Evolutionary conservation across 2,888 invertebrate genomes (phyloP).

Genomic region (Mesorhabditis sp.): DNA sequence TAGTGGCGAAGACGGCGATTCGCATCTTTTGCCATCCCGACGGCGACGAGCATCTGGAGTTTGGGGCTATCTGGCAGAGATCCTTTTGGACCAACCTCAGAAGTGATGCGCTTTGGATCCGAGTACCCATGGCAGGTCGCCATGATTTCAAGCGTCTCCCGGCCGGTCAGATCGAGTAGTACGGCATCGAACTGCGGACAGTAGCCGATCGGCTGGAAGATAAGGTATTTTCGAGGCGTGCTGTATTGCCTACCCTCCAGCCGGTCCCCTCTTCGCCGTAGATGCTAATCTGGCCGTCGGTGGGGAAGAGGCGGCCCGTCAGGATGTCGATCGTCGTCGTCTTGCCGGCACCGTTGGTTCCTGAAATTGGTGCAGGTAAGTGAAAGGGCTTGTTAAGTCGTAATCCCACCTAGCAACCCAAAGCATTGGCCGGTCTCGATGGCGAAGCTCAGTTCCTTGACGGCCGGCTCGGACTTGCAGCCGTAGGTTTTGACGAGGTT

Average conservation of each 20-base stretch:
- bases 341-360: constrained; percentile 11
- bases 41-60: constrained; percentile 23
- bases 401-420: constrained; percentile 51
- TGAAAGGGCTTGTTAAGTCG: constrained; percentile 17
- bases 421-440: constrained; percentile 44
- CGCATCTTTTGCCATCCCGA: constrained; percentile 33
- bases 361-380: no score
- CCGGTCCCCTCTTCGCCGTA: constrained; percentile 28
- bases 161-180: constrained; percentile 39
- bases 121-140: constrained; percentile 16
- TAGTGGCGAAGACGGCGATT: constrained; percentile 28
- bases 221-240: no score
- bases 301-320: constrained; percentile 30
- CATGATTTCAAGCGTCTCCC: constrained; percentile 25
- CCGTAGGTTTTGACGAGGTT: constrained; percentile 24
- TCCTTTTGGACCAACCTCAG: no score
- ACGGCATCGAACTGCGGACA: constrained; percentile 19
- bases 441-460: constrained; percentile 33
- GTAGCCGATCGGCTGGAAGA: no score
- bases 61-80: no score
- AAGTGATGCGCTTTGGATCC: not conserved
- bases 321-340: constrained; percentile 38
- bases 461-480: constrained; percentile 21
- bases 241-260: constrained; percentile 12
- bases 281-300: constrained; percentile 33